Conservation (phyloP, 1,140 invertebrate genomes). For the Agrilus planipennis region DNA sequence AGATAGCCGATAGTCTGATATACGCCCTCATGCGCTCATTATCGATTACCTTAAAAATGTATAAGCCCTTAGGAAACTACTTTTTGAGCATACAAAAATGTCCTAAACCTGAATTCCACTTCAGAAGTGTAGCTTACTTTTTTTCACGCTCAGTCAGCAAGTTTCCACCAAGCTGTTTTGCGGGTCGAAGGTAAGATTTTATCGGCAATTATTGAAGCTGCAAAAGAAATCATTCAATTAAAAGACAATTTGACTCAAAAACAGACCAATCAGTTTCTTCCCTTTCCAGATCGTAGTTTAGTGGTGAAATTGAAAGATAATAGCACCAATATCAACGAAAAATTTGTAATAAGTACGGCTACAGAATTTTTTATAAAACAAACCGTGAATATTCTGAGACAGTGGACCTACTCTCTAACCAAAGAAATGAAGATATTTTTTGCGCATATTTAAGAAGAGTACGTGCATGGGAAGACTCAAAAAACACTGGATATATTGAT, state of each 20-base stretch:
- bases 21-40: constrained; percentile 17
- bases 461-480: constrained; percentile 21
- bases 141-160: constrained; percentile 19
- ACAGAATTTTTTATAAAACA: constrained; percentile 28
- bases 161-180: constrained; percentile 19
- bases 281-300: constrained; percentile 12
- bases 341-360: constrained; percentile 22
- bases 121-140: constrained; percentile 15
- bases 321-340: constrained; percentile 19
- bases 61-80: constrained; percentile 17
- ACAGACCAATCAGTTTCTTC: constrained; percentile 18
- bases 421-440: constrained; percentile 22
- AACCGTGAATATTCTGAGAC: constrained; percentile 15
- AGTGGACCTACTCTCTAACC: constrained; percentile 10
- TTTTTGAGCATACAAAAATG: constrained; percentile 24
- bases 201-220: constrained; percentile 18
- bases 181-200: constrained; percentile 23
- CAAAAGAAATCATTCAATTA: constrained; percentile 23
- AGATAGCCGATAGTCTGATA: no score
- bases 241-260: constrained; percentile 11
- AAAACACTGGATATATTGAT: constrained; percentile 12
- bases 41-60: constrained; percentile 21
- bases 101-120: constrained; percentile 7
- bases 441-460: constrained; percentile 21
- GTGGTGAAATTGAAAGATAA: constrained; percentile 19